Evolutionary conservation across 2,113 vertebrate species (phyloP).

Genomic region (Oncorhynchus nerka): DNA sequence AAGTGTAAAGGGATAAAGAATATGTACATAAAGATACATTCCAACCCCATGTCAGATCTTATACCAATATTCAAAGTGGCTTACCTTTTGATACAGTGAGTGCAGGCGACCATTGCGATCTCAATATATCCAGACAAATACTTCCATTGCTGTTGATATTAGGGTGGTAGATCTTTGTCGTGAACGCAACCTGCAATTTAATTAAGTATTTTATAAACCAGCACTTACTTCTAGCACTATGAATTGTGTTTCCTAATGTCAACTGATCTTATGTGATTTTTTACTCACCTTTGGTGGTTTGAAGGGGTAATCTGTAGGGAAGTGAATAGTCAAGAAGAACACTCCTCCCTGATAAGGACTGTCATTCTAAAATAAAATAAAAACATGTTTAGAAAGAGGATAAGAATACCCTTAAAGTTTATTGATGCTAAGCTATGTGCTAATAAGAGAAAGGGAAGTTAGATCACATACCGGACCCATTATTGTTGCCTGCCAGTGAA

Average conservation of each 20-base stretch:
- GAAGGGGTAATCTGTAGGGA: conserved; percentile 83
- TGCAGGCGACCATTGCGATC: conserved; percentile 82
- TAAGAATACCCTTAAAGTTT: background rate
- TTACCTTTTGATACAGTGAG: conserved; percentile 83
- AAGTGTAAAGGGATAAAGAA: too few relatives aligned
- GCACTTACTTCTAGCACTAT: background rate
- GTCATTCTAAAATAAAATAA: conserved; percentile 68
- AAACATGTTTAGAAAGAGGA: background rate
- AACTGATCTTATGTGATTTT: background rate
- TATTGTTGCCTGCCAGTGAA: conserved; percentile 84
- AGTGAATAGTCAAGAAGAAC: conserved; percentile 83
- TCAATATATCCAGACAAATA: conserved; percentile 82
- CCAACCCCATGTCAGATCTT: too few relatives aligned
- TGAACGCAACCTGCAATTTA: conserved; percentile 76
- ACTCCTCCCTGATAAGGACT: conserved; percentile 82
- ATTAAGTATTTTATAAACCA: conserved; percentile 1
- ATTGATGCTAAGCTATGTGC: background rate
- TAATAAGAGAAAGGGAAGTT: background rate
- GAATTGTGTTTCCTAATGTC: background rate
- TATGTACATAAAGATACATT: too few relatives aligned
- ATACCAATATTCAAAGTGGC: background rate
- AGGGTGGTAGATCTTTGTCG: conserved; percentile 82
- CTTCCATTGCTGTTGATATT: conserved; percentile 85
- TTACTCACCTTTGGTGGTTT: conserved; percentile 79
- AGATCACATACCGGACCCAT: conserved; percentile 78